Conservation (phyloP, 1,140 invertebrate species). For the Drosophila mauritiana region DNA sequence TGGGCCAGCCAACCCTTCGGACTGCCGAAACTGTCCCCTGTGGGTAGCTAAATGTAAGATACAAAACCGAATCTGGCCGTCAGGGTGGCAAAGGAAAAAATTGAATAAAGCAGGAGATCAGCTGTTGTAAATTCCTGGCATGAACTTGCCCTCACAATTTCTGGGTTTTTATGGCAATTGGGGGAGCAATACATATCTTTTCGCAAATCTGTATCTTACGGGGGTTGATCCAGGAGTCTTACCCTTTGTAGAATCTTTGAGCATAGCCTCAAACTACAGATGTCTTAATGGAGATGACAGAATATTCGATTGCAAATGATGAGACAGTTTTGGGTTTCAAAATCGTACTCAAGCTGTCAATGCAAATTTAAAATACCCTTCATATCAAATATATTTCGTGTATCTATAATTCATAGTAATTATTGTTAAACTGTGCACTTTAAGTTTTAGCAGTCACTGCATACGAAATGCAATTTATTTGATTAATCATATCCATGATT, state of each 20-base stretch:
- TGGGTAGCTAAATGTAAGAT: constrained; percentile 31
- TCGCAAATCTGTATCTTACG: constrained; percentile 54
- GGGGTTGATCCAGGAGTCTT: constrained; percentile 48
- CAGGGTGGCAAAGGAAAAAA: constrained; percentile 58
- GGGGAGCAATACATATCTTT: constrained; percentile 73
- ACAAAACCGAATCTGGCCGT: constrained; percentile 5
- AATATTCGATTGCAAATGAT: constrained; percentile 34
- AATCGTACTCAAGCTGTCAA: background rate
- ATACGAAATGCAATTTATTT: constrained; percentile 23
- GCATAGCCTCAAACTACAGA: constrained; percentile 36
- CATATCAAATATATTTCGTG: too few relatives aligned
- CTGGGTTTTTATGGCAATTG: constrained; percentile 56
- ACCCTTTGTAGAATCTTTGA: constrained; percentile 26
- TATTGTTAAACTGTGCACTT: too few relatives aligned
- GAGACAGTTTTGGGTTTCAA: constrained; percentile 30
- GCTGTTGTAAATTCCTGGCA: constrained; percentile 63
- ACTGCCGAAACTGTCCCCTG: constrained; percentile 69
- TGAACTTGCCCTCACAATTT: constrained; percentile 3
- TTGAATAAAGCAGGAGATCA: constrained; percentile 75
- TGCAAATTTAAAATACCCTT: too few relatives aligned
- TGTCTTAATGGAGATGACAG: constrained; percentile 20
- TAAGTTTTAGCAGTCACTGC: background rate
- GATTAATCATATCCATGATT: constrained; percentile 26
- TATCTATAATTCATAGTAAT: too few relatives aligned
- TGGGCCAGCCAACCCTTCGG: constrained; percentile 60